phyloP scores from a whole-genome alignment of 2,113 vertebrate species.

The Odontesthes bonariensis region DNA sequence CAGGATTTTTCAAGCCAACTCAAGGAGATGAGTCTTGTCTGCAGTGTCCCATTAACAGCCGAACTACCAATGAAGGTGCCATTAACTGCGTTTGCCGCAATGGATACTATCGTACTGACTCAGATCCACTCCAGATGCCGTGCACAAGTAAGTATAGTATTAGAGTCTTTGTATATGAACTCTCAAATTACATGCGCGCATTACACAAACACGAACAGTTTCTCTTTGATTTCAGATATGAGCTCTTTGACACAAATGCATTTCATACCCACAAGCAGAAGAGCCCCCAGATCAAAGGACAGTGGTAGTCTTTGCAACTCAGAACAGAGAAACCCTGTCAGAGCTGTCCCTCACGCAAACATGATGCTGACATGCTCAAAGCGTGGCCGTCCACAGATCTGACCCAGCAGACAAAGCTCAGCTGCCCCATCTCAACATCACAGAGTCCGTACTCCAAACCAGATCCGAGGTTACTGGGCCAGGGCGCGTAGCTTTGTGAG shows the following conservation, averaged over 20 bases:
- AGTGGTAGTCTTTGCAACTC: constrained; percentile 52
- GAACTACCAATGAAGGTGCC: constrained; percentile 94
- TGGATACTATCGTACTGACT: constrained; percentile 92
- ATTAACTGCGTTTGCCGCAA: constrained; percentile 95
- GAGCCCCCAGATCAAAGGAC: constrained; percentile 64
- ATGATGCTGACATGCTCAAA: constrained; percentile 59
- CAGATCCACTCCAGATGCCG: constrained; percentile 94
- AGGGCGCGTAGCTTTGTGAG: constrained; percentile 61
- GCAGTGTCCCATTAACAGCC: constrained; percentile 96
- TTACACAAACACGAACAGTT: constrained; percentile 1
- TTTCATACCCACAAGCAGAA: constrained; percentile 53
- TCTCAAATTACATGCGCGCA: constrained; percentile 9
- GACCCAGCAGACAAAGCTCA: constrained; percentile 58
- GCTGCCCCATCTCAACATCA: constrained; percentile 69
- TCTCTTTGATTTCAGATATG: constrained; percentile 50
- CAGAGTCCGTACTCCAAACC: constrained; percentile 52
- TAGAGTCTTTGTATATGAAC: background rate
- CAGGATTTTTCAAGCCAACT: constrained; percentile 91
- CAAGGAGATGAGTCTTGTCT: constrained; percentile 92
- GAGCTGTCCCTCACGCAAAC: constrained; percentile 62
- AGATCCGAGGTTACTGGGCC: constrained; percentile 75
- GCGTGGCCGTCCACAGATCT: constrained; percentile 65
- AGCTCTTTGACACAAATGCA: constrained; percentile 42
- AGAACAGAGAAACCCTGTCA: constrained; percentile 69
- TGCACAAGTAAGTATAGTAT: constrained; percentile 90